phyloP scores from a whole-genome alignment of 1,140 invertebrate genomes.

The Anthonomus grandis region DNA sequence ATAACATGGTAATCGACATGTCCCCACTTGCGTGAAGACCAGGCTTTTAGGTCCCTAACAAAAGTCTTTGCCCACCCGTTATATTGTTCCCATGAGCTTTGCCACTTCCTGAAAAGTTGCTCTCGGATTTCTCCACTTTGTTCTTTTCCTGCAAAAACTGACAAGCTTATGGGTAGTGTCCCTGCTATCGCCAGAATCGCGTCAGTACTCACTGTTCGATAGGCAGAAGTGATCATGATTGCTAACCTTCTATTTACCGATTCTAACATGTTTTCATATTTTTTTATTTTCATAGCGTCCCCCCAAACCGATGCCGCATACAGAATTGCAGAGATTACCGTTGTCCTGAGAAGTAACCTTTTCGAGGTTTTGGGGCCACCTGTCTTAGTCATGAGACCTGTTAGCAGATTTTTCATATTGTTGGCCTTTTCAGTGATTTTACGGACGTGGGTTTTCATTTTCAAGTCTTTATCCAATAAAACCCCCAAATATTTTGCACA shows the following conservation, averaged over 20 bases:
- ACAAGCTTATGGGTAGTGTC: constrained; percentile 4
- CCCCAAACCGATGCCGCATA: constrained; percentile 26
- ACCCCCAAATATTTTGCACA: constrained; percentile 17
- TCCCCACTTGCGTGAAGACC: background rate
- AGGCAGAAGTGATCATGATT: constrained; percentile 12
- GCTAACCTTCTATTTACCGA: constrained; percentile 7
- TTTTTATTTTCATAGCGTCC: constrained; percentile 7
- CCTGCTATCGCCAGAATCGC: constrained; percentile 15
- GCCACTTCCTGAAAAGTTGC: background rate
- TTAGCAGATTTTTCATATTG: background rate
- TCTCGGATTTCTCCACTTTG: background rate
- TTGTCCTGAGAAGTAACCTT: constrained; percentile 2
- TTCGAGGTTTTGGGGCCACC: constrained; percentile 3
- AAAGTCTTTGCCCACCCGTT: background rate
- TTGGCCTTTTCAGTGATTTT: constrained; percentile 8
- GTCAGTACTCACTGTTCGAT: constrained; percentile 10
- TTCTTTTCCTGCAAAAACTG: background rate
- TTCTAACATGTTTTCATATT: constrained; percentile 8
- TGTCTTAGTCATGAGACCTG: constrained; percentile 16
- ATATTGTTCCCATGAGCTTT: background rate
- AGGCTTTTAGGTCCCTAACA: background rate
- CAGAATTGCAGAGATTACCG: constrained; percentile 4
- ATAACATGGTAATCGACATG: background rate
- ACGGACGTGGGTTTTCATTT: constrained; percentile 9
- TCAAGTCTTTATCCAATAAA: constrained; percentile 1